phyloP scores from a whole-genome alignment of 2,797 vertebrate genomes.

The Liasis olivaceus region DNA sequence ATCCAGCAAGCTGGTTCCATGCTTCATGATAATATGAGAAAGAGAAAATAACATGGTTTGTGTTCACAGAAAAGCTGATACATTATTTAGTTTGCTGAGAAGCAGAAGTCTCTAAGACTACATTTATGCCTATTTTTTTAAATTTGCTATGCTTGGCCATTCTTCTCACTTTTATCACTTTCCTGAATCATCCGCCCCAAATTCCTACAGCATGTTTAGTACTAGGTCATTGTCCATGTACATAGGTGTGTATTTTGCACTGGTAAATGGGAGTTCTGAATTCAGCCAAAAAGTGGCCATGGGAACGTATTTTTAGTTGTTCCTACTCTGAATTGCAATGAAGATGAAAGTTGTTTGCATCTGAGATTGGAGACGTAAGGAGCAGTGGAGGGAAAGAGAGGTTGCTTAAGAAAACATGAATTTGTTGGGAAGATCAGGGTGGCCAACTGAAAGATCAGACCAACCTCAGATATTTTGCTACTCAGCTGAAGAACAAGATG shows the following conservation, averaged over 20 bases:
- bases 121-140: not conserved
- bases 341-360: not conserved
- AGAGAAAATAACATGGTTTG: not conserved
- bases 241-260: too few relatives aligned
- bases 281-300: not conserved
- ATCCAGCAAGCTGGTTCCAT: not conserved
- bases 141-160: not conserved
- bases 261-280: too few relatives aligned
- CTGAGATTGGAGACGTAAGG: not conserved
- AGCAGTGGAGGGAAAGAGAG: not conserved
- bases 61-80: not conserved
- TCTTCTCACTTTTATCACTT: not conserved
- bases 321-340: not conserved
- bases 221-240: not conserved
- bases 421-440: too few relatives aligned
- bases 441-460: not conserved
- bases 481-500: too few relatives aligned
- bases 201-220: constrained; percentile 1
- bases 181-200: constrained; percentile 5
- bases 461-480: too few relatives aligned
- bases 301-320: not conserved
- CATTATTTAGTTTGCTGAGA: not conserved
- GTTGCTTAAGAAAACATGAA: not conserved
- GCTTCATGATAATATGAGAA: not conserved
- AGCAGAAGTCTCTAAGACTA: not conserved